Conservation (phyloP, 2,888 invertebrate genomes). For the Trissolcus brochymenae region DNA sequence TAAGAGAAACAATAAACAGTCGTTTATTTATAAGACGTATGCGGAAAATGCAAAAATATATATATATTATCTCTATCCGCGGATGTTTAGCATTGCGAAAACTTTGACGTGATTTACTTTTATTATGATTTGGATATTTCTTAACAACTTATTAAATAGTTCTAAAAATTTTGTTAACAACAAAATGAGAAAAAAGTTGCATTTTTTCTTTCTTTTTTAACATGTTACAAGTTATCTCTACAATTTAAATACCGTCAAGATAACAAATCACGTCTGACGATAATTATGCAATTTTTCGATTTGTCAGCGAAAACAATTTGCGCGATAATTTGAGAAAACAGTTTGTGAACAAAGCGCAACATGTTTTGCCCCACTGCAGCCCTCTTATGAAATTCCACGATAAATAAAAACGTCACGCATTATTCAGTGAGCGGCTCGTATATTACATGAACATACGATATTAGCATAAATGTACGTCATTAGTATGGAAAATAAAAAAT, state of each 20-base stretch:
- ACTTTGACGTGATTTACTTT: too few species aligned
- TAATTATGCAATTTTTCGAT: slow-evolving; percentile 10
- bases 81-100: too few species aligned
- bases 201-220: too few species aligned
- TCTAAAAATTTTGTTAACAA: too few species aligned
- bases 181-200: too few species aligned
- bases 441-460: slow-evolving; percentile 1
- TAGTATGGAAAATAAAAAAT: slow-evolving; percentile 10
- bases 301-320: slow-evolving; percentile 1
- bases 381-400: slow-evolving; percentile 21
- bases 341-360: background rate
- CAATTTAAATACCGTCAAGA: slow-evolving; percentile 3
- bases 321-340: slow-evolving; percentile 22
- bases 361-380: background rate
- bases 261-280: slow-evolving; percentile 7
- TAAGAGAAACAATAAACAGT: too few species aligned
- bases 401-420: slow-evolving; percentile 25
- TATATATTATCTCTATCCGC: too few species aligned
- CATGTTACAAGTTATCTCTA: too few species aligned
- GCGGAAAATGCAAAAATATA: too few species aligned
- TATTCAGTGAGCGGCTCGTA: background rate
- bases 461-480: slow-evolving; percentile 6
- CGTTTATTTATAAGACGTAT: too few species aligned
- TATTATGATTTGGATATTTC: too few species aligned
- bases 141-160: too few species aligned